Conservation (phyloP, 2,113 vertebrate species). For the Protobothrops mucrosquamatus region DNA sequence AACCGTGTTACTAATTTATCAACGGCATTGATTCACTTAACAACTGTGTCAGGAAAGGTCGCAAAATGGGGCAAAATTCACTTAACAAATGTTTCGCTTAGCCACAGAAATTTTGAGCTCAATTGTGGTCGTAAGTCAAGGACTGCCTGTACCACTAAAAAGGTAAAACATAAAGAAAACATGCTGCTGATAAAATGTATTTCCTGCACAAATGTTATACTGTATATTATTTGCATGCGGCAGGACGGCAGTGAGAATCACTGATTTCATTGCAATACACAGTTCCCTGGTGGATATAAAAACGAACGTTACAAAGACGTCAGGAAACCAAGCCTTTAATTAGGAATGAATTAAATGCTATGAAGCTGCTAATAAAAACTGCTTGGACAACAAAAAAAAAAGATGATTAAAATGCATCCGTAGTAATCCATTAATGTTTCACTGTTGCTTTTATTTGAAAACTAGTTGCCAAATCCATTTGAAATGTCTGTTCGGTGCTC, state of each 20-base stretch:
- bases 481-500: not conserved
- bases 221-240: not conserved
- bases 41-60: not conserved
- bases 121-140: too few relatives aligned
- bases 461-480: not conserved
- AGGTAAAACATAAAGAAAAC: accelerated
- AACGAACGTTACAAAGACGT: conserved; percentile 33
- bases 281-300: conserved; percentile 12
- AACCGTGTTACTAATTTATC: not conserved
- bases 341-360: conserved; percentile 63
- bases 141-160: not conserved
- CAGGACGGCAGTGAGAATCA: not conserved
- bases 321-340: conserved; percentile 53
- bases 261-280: not conserved
- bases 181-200: not conserved
- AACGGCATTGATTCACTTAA: not conserved
- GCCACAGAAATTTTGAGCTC: too few relatives aligned
- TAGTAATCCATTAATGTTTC: conserved; percentile 33
- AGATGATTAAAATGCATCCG: conserved; percentile 30
- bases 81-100: too few relatives aligned
- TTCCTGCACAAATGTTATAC: not conserved
- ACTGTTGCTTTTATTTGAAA: conserved; percentile 39
- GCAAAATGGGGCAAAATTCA: too few relatives aligned
- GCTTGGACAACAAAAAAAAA: conserved; percentile 29
- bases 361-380: conserved; percentile 53